Percentiles rank a stretch among this genome's conserved stretches.
phyloP scores from a whole-genome alignment of 1,140 invertebrate species.

The Eupeodes corollae region DNA sequence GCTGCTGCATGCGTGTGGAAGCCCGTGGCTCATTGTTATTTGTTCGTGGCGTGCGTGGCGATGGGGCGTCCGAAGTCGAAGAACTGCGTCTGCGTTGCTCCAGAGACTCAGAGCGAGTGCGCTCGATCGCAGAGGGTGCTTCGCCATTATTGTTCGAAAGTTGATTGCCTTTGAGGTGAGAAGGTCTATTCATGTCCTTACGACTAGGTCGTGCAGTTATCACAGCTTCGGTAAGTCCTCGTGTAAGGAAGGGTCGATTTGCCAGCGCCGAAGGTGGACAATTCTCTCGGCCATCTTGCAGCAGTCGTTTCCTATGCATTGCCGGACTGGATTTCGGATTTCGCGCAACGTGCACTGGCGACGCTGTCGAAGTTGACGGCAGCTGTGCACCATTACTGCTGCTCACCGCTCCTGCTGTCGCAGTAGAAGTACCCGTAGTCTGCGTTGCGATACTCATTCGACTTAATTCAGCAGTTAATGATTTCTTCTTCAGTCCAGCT shows the following conservation, averaged over 20 bases:
- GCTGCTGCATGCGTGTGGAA: conserved; percentile 24
- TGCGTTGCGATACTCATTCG: neutral
- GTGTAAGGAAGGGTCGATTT: conserved; percentile 17
- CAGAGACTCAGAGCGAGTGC: conserved; percentile 12
- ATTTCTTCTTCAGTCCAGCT: neutral
- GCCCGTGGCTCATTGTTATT: conserved; percentile 29
- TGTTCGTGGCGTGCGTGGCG: conserved; percentile 18
- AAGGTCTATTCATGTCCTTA: conserved; percentile 9
- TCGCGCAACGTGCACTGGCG: too few species aligned
- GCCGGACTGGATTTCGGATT: neutral
- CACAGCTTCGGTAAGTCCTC: conserved; percentile 31
- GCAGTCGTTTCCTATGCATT: conserved; percentile 3
- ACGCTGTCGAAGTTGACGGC: too few species aligned
- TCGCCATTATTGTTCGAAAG: conserved; percentile 21
- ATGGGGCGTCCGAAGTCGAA: conserved; percentile 34
- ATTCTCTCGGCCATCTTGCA: conserved; percentile 2
- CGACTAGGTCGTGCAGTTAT: conserved; percentile 32
- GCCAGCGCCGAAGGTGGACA: neutral
- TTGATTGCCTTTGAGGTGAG: conserved; percentile 3
- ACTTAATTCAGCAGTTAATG: conserved; percentile 1
- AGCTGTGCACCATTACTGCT: neutral
- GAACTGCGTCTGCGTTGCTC: conserved; percentile 36
- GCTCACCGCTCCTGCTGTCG: neutral
- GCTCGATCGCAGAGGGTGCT: conserved; percentile 3
- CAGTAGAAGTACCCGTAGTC: neutral